Evolutionary conservation across 2,888 invertebrate species (phyloP).

Genomic region (Clusia tigrina): DNA sequence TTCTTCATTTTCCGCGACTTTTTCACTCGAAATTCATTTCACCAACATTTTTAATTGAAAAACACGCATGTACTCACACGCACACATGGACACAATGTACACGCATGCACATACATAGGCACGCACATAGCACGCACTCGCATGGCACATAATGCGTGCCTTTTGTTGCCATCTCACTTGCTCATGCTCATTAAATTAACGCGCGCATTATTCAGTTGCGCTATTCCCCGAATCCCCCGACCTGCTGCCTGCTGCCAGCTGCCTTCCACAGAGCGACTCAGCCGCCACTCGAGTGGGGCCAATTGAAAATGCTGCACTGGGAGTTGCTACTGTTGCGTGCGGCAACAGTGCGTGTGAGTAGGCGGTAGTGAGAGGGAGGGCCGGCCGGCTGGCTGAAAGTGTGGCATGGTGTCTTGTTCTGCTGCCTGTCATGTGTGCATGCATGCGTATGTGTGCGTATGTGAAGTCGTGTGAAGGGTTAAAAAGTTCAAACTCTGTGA

Average conservation of each 20-base stretch:
- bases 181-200: constrained; percentile 38
- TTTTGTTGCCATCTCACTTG: constrained; percentile 26
- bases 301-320: constrained; percentile 34
- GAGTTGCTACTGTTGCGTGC: constrained; percentile 23
- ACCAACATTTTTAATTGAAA: constrained; percentile 7
- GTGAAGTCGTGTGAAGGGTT: constrained; percentile 20
- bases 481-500: not conserved
- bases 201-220: constrained; percentile 32
- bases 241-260: not conserved
- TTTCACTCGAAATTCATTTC: constrained; percentile 7
- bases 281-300: constrained; percentile 15
- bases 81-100: too few species aligned
- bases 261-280: not conserved
- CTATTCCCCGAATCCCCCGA: too few species aligned
- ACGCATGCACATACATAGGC: too few species aligned
- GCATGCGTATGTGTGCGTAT: constrained; percentile 9
- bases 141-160: constrained; percentile 22
- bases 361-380: too few species aligned
- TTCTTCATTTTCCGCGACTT: not conserved
- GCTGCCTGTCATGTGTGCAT: constrained; percentile 18
- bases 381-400: not conserved
- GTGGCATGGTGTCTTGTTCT: constrained; percentile 12
- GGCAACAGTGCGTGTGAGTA: constrained; percentile 20
- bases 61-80: constrained; percentile 6
- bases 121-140: constrained; percentile 10